phyloP scores from a whole-genome alignment of 2,797 vertebrate species.

The Sebastes trivittatus region DNA sequence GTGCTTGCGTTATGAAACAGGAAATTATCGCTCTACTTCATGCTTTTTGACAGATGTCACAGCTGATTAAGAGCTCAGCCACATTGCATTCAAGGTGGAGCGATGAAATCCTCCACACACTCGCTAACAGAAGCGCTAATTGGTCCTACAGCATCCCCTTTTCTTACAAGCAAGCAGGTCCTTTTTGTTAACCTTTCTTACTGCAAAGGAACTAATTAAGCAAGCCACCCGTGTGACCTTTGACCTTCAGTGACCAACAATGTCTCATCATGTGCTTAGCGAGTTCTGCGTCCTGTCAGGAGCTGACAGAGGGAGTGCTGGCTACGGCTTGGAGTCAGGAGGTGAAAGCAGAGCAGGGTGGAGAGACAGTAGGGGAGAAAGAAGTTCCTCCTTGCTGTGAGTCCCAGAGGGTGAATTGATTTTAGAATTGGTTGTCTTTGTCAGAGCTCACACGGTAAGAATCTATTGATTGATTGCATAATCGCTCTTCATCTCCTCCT shows the following conservation, averaged over 20 bases:
- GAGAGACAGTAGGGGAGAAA: neutral
- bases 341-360: neutral
- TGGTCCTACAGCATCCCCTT: constrained; percentile 6
- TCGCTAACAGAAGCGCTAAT: constrained; percentile 14
- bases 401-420: constrained; percentile 35
- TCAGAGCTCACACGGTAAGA: constrained; percentile 38
- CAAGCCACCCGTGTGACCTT: constrained; percentile 14
- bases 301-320: constrained; percentile 17
- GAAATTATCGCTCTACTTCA: neutral
- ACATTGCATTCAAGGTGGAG: neutral
- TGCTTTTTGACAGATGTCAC: constrained; percentile 22
- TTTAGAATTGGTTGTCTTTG: constrained; percentile 48
- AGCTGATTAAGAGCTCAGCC: constrained; percentile 12
- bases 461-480: constrained; percentile 43
- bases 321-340: neutral
- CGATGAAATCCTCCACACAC: neutral
- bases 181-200: constrained; percentile 10
- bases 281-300: constrained; percentile 19
- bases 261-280: constrained; percentile 1
- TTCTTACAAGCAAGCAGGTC: neutral
- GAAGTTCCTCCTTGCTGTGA: neutral
- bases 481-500: constrained; percentile 13
- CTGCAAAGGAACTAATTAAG: constrained; percentile 44
- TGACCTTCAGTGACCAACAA: constrained; percentile 28
- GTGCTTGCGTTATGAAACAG: constrained; percentile 1